A percentile compares a stretch with the other conserved stretches of the same genome.
phyloP scores from a whole-genome alignment of 2,113 vertebrate species.

The Pandion haliaetus region DNA sequence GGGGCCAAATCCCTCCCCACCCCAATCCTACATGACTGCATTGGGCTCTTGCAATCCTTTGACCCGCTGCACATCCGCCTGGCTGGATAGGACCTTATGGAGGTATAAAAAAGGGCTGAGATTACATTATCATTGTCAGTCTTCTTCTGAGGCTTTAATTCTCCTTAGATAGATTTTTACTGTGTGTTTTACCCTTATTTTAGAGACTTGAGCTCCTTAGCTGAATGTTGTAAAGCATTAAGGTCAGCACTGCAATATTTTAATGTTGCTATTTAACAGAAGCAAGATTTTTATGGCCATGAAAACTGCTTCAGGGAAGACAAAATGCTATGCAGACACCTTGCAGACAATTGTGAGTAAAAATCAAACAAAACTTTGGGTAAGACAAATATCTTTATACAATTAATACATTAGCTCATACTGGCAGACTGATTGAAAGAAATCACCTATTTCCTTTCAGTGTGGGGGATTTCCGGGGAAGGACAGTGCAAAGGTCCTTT shows the following conservation, averaged over 20 bases:
- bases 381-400: constrained; percentile 14
- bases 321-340: neutral
- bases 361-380: constrained; percentile 50
- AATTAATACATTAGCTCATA: constrained; percentile 41
- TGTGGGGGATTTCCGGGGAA: constrained; percentile 32
- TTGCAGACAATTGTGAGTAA: neutral
- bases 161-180: neutral
- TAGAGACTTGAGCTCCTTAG: neutral
- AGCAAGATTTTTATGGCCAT: neutral
- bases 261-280: constrained; percentile 21
- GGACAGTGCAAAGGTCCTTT: constrained; percentile 72
- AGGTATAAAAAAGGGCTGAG: neutral
- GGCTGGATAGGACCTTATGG: neutral
- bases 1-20: neutral
- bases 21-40: neutral
- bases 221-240: constrained; percentile 13
- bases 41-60: neutral
- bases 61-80: rapidly evolving
- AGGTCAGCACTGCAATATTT: constrained; percentile 24
- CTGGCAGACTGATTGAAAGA: constrained; percentile 48
- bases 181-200: neutral
- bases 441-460: constrained; percentile 33
- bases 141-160: neutral
- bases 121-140: neutral
- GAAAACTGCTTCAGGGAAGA: constrained; percentile 5